Base-by-base conservation (phyloP, 2,888 invertebrate genomes). In the Cenopis cana region DNA sequence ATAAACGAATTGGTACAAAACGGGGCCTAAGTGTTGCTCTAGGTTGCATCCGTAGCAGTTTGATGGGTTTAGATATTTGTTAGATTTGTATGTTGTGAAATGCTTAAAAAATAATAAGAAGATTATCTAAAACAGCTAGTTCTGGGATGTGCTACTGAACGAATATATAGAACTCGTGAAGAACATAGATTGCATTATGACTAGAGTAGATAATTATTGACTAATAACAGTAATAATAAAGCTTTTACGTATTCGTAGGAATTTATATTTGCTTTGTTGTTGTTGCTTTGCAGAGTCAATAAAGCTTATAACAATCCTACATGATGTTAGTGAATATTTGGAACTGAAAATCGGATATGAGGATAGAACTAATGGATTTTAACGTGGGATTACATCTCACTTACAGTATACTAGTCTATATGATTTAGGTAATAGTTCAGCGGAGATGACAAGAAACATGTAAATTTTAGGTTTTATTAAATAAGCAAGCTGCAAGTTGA, bases 291-390 rank as follows among this genome's bases (percentile, higher is more conserved):
- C 11, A 33, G 3, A 56, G 17, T n/a, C 11, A 33, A 36, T 36
- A 50, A 24, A 61, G 61, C 61, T 33, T 61, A 33, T 33, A 29
- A 11, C n/a, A 60, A 60, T 60, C 46, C 46, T 49, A 14, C 24
- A 59, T 18, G 17, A 17, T 14, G n/a, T 46, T 49, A 17, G 11
- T 11, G n/a, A 46, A 10, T 11, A n/a, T 9, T n/a, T 11, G 10
- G 17, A 17, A 50, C n/a, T 6, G 1, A 11, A 29, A 38, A 46
- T 49, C 49, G 46, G 29, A 41, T 57, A 11, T 46, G 20, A 29
- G 33, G 3, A 17, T 49, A 56, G 50, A 36, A 49, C 46, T 56
- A 50, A 57, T 59, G 36, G 50, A 17, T 38, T 59, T 59, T 17
- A 33, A 57, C 46, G 14, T 56, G 18, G 56, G 49, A 18, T 49